Percentiles rank a stretch among this genome's conserved stretches.
Evolutionary conservation across 2,113 vertebrate species (phyloP).

Genomic region (Bagarius yarrelli): DNA sequence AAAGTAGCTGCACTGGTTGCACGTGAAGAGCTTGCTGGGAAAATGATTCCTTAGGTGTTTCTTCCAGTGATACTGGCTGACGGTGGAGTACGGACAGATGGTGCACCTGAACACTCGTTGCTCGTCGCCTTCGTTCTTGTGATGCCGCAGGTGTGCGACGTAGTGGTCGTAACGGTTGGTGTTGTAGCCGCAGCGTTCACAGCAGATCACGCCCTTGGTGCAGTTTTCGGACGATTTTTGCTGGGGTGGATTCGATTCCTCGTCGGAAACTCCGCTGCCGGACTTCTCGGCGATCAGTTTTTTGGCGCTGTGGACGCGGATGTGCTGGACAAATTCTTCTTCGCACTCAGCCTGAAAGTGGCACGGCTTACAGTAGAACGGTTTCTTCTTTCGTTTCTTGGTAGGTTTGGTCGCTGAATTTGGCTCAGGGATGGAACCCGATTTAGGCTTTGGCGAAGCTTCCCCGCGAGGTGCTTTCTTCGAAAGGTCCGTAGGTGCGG

Average conservation of each 20-base stretch:
- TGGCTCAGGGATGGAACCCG: slow-evolving; percentile 49
- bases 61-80: slow-evolving; percentile 99
- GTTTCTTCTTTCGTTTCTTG: slow-evolving; percentile 83
- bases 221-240: slow-evolving; percentile 64
- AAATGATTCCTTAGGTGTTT: slow-evolving; percentile 98
- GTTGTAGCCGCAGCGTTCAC: slow-evolving; percentile 96
- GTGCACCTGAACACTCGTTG: slow-evolving; percentile 94
- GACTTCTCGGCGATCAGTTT: slow-evolving; percentile 85
- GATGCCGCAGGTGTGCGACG: slow-evolving; percentile 93
- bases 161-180: slow-evolving; percentile 98
- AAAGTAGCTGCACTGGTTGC: slow-evolving; percentile 94
- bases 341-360: slow-evolving; percentile 88
- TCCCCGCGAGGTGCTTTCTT: neutral
- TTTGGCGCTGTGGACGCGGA: slow-evolving; percentile 85
- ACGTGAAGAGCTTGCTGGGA: slow-evolving; percentile 95
- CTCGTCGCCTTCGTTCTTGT: slow-evolving; percentile 84
- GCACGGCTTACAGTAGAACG: slow-evolving; percentile 92
- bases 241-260: slow-evolving; percentile 60
- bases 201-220: slow-evolving; percentile 89
- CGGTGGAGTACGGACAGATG: slow-evolving; percentile 92
- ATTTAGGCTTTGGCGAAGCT: slow-evolving; percentile 55
- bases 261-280: slow-evolving; percentile 74
- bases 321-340: slow-evolving; percentile 90
- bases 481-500: slow-evolving; percentile 50
- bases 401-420: slow-evolving; percentile 58